Evolutionary conservation across 2,797 vertebrate species (phyloP), one percentile per base, ranked within the genome.

Genomic region (Gallinago solitaria): DNA sequence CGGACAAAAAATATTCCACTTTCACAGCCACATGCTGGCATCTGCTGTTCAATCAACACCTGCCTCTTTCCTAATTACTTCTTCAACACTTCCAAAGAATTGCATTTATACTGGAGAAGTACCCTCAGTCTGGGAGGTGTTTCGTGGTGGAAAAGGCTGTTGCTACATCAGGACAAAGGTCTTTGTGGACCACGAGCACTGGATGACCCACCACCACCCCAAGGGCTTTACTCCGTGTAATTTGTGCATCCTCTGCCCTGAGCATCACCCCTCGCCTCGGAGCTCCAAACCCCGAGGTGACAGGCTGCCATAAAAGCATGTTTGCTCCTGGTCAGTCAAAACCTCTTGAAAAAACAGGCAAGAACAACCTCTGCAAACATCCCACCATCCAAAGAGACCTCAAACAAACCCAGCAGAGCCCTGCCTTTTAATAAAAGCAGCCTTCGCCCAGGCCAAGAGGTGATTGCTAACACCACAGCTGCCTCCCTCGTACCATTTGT

Each of bases 231-330:
- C 67, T 73, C 39, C 27, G 12, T 4, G 39, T 50, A 56, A 11
- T 0, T 0, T 2, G 9, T 4, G 2, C 70, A 4, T 41, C 17
- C 45, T 51, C 48, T 5, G 0, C 7, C 27, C 63, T 9, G 28
- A 65, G 45, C 86, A 69, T 4, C 59, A 5, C 8, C 41, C 56
- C 32, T 17, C 30, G 2, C 17, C 63, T 7, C 2, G 3, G 79
- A n/a, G 79, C 79, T 51, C 64, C 59, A 47, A 20, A 39, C 3
- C 59, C 76, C 83, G 17, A 2, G 3, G 5, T 3, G 19, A 3
- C 1, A 2, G 47, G 35, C 61, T 61, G 35, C 3, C 11, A 37
- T 57, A 93, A 80, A 69, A 32, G 17, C 47, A 4, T 8, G 25
- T 86, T 78, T 90, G 73, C 70, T 75, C 23, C 59, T 53, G 28